These are phyloP conservation scores for Aegithalos caudatus DNA, from an alignment of 2,113 vertebrate genomes.

Conservation along the genomic window DNA sequence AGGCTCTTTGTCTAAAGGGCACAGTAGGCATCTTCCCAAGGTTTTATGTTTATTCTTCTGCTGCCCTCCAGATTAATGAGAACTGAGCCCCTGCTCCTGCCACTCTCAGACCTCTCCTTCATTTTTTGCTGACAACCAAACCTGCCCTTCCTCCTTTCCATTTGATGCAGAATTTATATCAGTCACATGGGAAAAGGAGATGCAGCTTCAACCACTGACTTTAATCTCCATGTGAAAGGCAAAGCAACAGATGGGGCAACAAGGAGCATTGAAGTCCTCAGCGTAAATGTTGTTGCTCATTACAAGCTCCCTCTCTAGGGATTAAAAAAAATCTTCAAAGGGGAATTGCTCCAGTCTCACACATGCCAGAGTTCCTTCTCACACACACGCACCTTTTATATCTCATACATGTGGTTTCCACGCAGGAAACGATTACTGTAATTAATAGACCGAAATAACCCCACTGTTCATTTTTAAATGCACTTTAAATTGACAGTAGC, in stretches of 20 bases:
- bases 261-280: slow-evolving; percentile 44
- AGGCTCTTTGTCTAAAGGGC: not conserved
- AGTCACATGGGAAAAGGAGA: slow-evolving; percentile 60
- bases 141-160: slow-evolving; percentile 50
- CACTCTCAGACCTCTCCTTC: slow-evolving; percentile 38
- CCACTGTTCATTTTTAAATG: slow-evolving; percentile 50
- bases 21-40: not conserved
- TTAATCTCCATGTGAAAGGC: slow-evolving; percentile 63
- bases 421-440: slow-evolving; percentile 66
- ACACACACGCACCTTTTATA: slow-evolving; percentile 25
- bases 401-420: slow-evolving; percentile 57
- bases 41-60: not conserved
- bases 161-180: slow-evolving; percentile 68
- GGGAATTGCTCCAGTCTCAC: slow-evolving; percentile 11
- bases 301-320: slow-evolving; percentile 47
- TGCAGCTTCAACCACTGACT: slow-evolving; percentile 49
- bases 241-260: slow-evolving; percentile 28
- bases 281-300: slow-evolving; percentile 52
- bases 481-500: slow-evolving; percentile 56
- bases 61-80: slow-evolving; percentile 21
- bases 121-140: slow-evolving; percentile 48
- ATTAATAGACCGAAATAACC: slow-evolving; percentile 64
- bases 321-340: slow-evolving; percentile 57
- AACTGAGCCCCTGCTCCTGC: not conserved
- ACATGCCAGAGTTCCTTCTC: not conserved